These are phyloP conservation scores for Periparus ater DNA, from an alignment of 2,797 vertebrate species.

Conservation along the genomic window DNA sequence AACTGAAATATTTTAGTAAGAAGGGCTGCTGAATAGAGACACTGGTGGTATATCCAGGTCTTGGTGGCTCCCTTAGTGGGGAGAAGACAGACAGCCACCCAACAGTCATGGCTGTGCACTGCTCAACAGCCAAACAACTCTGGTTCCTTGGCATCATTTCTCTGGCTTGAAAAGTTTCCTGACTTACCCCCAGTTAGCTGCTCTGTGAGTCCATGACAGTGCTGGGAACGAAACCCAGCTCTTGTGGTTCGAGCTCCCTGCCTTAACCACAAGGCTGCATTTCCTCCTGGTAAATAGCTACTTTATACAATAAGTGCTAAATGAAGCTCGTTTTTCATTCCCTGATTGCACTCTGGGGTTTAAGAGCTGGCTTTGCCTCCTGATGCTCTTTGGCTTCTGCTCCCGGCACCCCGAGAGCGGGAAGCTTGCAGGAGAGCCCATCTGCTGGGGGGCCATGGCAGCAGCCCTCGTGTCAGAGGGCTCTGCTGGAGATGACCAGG, in stretches of 20 bases:
- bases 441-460: neutral
- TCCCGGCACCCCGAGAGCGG: neutral
- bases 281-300: constrained; percentile 64
- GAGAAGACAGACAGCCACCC: neutral
- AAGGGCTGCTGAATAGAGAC: neutral
- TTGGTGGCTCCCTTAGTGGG: neutral
- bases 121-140: neutral
- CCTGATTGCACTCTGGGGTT: constrained; percentile 46
- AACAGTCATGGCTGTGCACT: accelerated
- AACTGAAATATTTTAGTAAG: neutral
- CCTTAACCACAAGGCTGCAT: constrained; percentile 65
- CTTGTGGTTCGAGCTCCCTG: constrained; percentile 46
- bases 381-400: neutral
- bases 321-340: constrained; percentile 63
- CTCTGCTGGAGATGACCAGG: neutral
- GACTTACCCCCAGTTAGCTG: constrained; percentile 25
- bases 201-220: neutral
- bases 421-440: neutral
- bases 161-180: constrained; percentile 8
- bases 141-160: neutral
- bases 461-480: neutral
- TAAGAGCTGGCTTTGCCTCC: constrained; percentile 24
- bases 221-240: constrained; percentile 32
- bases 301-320: constrained; percentile 69
- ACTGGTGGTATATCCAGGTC: neutral